Percentiles rank a stretch among this genome's conserved stretches.
These are phyloP conservation scores for Mormyrops attenuatus DNA, from an alignment of 2,797 vertebrate species.

Conservation along the genomic window DNA sequence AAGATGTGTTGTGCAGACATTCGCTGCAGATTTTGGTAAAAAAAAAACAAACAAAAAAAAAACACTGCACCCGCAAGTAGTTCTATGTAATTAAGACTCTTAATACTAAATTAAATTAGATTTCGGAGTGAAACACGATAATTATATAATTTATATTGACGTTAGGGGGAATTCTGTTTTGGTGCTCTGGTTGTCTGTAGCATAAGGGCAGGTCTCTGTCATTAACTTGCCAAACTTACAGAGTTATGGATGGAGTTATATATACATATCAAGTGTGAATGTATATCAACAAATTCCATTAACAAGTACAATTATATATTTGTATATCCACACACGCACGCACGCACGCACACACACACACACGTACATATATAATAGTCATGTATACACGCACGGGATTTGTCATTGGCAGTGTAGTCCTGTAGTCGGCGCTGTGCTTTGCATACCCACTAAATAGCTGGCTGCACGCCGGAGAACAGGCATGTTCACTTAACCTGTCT, in stretches of 20 bases:
- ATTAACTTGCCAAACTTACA: background rate
- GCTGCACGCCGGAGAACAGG: background rate
- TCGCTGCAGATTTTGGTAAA: background rate
- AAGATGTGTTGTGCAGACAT: background rate
- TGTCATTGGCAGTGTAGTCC: background rate
- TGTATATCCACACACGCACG: background rate
- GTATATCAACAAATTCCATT: background rate
- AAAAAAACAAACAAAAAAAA: background rate
- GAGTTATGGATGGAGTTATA: background rate
- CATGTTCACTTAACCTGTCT: conserved; percentile 2
- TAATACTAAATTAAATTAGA: background rate
- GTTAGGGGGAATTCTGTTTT: background rate
- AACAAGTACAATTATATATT: background rate
- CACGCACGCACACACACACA: background rate
- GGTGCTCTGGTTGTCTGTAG: background rate
- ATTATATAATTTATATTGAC: background rate
- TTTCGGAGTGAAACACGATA: background rate
- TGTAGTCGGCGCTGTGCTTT: background rate
- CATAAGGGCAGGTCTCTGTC: background rate
- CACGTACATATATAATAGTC: no score
- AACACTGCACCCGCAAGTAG: background rate
- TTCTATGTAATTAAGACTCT: background rate
- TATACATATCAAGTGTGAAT: background rate
- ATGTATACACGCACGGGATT: background rate
- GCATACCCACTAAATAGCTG: background rate